Conservation (phyloP, 2,888 invertebrate genomes). For the Tupiocoris notatus region DNA sequence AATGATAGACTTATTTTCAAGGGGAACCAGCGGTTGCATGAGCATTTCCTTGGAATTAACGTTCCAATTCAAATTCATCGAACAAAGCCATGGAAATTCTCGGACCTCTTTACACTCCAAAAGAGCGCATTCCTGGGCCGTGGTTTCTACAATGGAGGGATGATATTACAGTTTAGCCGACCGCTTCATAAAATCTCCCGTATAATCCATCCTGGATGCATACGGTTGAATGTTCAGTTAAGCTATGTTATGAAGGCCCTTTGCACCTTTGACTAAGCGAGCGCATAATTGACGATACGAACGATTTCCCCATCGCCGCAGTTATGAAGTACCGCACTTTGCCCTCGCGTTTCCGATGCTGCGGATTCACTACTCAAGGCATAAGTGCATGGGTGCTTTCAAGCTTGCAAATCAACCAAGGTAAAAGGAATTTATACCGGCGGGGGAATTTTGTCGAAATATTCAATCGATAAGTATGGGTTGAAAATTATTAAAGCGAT, state of each 20-base stretch:
- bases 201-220: not conserved
- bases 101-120: no score
- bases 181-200: slow-evolving; percentile 19
- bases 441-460: not conserved
- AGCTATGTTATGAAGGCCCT: not conserved
- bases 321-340: not conserved
- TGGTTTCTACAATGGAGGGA: no score
- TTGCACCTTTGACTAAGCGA: slow-evolving; percentile 27
- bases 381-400: not conserved
- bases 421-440: not conserved
- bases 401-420: not conserved
- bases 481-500: no score
- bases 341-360: not conserved
- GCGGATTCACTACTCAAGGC: not conserved
- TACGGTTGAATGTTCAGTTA: not conserved
- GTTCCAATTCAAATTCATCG: no score
- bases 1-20: no score
- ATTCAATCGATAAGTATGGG: no score
- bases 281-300: slow-evolving; percentile 21
- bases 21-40: no score
- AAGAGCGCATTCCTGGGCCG: no score
- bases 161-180: slow-evolving; percentile 1
- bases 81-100: no score
- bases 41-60: no score
- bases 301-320: not conserved